Conservation (phyloP, 2,797 vertebrate species). For the Sebastes hopkinsi region DNA sequence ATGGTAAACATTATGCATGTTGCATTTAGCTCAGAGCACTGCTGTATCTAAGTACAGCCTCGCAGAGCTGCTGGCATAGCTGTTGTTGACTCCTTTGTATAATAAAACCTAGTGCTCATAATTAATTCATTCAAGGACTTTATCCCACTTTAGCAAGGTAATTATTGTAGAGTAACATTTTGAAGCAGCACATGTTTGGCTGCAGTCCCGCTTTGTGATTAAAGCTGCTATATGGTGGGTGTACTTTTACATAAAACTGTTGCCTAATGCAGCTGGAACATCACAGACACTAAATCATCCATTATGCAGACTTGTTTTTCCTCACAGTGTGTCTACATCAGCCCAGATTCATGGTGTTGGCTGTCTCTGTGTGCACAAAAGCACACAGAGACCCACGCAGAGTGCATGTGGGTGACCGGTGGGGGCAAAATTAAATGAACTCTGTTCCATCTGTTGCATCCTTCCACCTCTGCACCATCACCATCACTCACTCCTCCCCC, state of each 20-base stretch:
- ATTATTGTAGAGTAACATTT: neutral
- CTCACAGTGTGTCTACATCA: neutral
- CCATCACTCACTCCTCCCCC: slow-evolving; percentile 15
- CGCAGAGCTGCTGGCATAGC: neutral
- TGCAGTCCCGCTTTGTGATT: neutral
- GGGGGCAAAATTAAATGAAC: slow-evolving; percentile 58
- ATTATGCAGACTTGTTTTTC: slow-evolving; percentile 4
- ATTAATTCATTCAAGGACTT: neutral
- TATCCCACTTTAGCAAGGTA: neutral
- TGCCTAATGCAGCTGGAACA: slow-evolving; percentile 10
- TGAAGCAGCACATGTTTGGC: neutral
- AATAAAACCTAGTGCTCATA: neutral
- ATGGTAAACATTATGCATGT: neutral
- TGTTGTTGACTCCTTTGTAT: too few species aligned
- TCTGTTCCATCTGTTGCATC: slow-evolving; percentile 46
- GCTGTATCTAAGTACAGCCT: neutral
- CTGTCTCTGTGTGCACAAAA: slow-evolving; percentile 28
- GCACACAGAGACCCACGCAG: slow-evolving; percentile 41
- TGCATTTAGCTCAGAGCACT: neutral
- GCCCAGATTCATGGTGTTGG: neutral
- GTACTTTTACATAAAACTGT: slow-evolving; percentile 1
- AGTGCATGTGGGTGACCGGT: slow-evolving; percentile 46
- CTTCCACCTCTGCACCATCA: slow-evolving; percentile 42
- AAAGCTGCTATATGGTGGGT: neutral
- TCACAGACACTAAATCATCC: neutral